Conservation (phyloP, 92 coral and sea anemone genomes). For the Pocillopora grandis region DNA sequence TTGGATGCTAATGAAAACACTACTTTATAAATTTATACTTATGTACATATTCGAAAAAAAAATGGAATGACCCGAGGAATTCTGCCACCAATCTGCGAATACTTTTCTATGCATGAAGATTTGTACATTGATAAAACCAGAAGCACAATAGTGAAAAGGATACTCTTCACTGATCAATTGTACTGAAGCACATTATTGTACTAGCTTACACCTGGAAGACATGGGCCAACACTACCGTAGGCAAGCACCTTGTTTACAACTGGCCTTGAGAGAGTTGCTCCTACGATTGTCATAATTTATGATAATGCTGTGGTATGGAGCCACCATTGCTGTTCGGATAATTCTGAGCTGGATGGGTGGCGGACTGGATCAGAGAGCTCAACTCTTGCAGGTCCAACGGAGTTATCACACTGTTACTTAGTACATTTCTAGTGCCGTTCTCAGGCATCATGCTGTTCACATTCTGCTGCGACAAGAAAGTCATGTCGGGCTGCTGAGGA, state of each 20-base stretch:
- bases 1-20: neutral
- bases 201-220: constrained; percentile 1
- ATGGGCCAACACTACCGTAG: neutral
- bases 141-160: neutral
- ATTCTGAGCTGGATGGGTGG: neutral
- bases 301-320: neutral
- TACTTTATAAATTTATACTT: neutral
- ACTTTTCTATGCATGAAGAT: constrained; percentile 32
- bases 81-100: neutral
- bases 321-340: constrained; percentile 35
- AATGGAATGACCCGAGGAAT: neutral
- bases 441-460: constrained; percentile 11
- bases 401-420: constrained; percentile 4
- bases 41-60: constrained; percentile 10
- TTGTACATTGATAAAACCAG: constrained; percentile 13
- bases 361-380: constrained; percentile 19
- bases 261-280: neutral
- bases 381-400: constrained; percentile 8
- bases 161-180: neutral
- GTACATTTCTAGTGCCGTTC: constrained; percentile 19
- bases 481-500: neutral
- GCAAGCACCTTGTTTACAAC: constrained; percentile 7
- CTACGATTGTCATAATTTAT: constrained; percentile 2
- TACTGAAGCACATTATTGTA: neutral
- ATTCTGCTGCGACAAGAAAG: neutral